Conservation (phyloP, 35 echinoderm and acorn worm genomes). For the Lytechinus pictus region DNA sequence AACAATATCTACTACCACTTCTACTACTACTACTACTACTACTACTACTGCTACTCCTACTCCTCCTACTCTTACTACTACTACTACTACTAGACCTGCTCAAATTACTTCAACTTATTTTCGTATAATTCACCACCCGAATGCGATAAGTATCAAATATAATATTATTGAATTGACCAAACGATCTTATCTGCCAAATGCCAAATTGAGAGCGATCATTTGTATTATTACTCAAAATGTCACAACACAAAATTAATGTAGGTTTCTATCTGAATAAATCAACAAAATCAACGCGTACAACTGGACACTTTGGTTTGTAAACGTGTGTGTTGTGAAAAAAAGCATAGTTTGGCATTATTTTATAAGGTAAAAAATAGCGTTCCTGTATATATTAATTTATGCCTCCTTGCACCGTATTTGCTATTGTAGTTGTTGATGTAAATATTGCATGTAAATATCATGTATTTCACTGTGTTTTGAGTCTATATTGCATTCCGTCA, state of each 20-base stretch:
- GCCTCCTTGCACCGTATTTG: neutral
- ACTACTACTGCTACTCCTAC: neutral
- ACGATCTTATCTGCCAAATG: too few species aligned
- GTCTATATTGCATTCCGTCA: slow-evolving; percentile 52
- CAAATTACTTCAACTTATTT: neutral
- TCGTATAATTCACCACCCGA: neutral
- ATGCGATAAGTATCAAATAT: too few species aligned
- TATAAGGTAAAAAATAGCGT: neutral
- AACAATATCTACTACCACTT: neutral
- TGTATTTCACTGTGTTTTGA: neutral
- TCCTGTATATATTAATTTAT: slow-evolving; percentile 32
- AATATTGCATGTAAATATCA: slow-evolving; percentile 34
- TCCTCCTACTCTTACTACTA: neutral
- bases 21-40: neutral
- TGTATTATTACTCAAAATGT: too few species aligned
- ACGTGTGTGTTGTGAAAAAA: neutral
- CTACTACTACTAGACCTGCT: neutral
- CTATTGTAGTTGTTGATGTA: neutral
- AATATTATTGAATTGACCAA: too few species aligned
- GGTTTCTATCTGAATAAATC: neutral
- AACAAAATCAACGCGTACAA: neutral
- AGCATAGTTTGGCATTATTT: neutral
- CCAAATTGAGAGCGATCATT: too few species aligned
- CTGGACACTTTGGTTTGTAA: neutral
- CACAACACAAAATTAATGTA: too few species aligned